Evolutionary conservation across 2,113 vertebrate species (phyloP), one percentile per base, ranked within the genome.

Genomic region (Fukomys damarensis): DNA sequence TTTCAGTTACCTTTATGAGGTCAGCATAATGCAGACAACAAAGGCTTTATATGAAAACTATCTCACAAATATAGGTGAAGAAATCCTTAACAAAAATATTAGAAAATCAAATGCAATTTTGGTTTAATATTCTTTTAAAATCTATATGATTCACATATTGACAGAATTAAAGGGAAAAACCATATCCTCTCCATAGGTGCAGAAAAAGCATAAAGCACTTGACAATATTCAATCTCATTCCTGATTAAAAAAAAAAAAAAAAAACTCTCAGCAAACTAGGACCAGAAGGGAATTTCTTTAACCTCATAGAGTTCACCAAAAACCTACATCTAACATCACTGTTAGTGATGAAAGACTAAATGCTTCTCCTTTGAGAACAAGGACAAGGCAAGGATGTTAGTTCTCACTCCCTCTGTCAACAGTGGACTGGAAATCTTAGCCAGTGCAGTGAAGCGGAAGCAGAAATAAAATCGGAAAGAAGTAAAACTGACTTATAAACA

Each of bases 141-240:
- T 49, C 80, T 77, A 11, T 76, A 66, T 79, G 9, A 74, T 68
- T 93, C 5, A 80, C 28, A n/a, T 4, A 86, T 63, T 82, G 54
- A 72, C 16, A 91, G 41, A 91, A 89, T 82, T 56, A 86, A 93
- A 81, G 49, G 82, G 30, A 74, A 79, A 86, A 82, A 70, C 9
- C 16, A 13, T 56, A 68, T 32, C 10, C 80, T 82, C 80, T 89
- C 74, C 65, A 77, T 2, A 59, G 54, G 86, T 8, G 17, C 17
- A 77, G 79, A 68, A 89, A 94, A 96, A 83, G 52, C 17, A 83
- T 77, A 94, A 95, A 86, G n/a, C 13, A 79, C 77, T 43, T 79
- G 35, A 83, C 14, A 66, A 81, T 17, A 65, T 52, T 86, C 5
- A 12, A n/a, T 77, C 7, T 38, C 43, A 56, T 12, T 63, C 20